phyloP scores from a whole-genome alignment of 1,140 invertebrate genomes.

The Rhopalosiphum padi region DNA sequence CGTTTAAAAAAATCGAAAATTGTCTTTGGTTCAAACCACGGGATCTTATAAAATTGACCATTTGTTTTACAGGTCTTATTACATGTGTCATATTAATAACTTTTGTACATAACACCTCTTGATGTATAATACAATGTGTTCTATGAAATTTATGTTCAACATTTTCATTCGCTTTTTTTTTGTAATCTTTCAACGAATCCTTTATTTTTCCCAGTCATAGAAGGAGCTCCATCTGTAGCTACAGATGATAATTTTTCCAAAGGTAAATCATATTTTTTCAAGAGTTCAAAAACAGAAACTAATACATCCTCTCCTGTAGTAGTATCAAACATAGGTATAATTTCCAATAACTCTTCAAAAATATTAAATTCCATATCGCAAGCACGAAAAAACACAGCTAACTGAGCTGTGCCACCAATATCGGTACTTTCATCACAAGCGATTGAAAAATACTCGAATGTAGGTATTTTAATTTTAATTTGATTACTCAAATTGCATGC shows the following conservation, averaged over 20 bases:
- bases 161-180: neutral
- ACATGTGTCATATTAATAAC: neutral
- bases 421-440: neutral
- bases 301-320: neutral
- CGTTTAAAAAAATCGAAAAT: no score
- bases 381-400: neutral
- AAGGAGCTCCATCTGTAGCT: neutral
- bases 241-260: neutral
- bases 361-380: neutral
- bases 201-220: neutral
- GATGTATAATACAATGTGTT: neutral
- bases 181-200: neutral
- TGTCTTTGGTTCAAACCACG: no score
- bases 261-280: neutral
- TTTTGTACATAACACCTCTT: neutral
- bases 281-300: neutral
- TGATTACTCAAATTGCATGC: neutral
- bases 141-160: neutral
- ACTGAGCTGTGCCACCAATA: neutral
- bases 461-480: slow-evolving; percentile 12
- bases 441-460: neutral
- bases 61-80: neutral
- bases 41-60: neutral
- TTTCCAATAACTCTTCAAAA: no score
- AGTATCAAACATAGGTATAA: neutral